Base-by-base conservation (phyloP, 2,888 invertebrate species). In the Aphodius sticticus region DNA sequence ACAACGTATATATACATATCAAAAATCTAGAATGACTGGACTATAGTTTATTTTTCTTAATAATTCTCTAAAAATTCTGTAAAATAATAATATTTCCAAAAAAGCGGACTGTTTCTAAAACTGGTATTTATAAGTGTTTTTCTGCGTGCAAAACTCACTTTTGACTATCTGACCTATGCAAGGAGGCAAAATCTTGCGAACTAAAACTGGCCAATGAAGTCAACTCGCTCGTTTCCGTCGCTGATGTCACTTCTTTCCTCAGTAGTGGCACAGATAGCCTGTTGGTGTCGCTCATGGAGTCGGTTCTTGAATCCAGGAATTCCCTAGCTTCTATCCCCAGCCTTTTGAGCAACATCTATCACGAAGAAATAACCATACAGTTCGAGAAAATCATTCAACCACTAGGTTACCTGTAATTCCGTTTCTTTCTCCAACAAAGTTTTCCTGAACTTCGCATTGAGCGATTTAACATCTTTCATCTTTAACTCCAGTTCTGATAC, bases 351-450 rank as follows among this genome's bases (percentile, higher is more conserved):
- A 94, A 89, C 91, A 93, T 93, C 93, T 94, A 87, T 15, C 69
- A 15, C 12, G 69, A 69, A 76, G 14, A 69, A 77, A 76, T 37
- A 38, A 71, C 35, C 70, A 53, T 12, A 53, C 2, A 53, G 2
- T 12, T 12, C 53, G 12, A 79, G 69, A 16, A 79, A 70, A 79
- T 36, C 16, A 6, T 16, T 75, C 16, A 69, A 70, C 75, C 36
- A 16, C 69, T 69, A n/a, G 37, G 16, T 16, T 78, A 94, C 94
- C 92, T 96, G 95, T 83, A 96, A 89, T 86, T 96, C 96, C 76
- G 94, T 93, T 87, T 96, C 96, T 86, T 94, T 94, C 84, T 97
- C 96, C 89, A 96, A 92, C 81, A 98, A 91, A 69, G 96, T 94
- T 86, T 96, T 95, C 26, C 95, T 90, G 88, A 95, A 97, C 82